Percentiles rank a stretch among this genome's conserved stretches.
Evolutionary conservation across 2,888 invertebrate genomes (phyloP).

Genomic region (Leptinotarsa juncta): DNA sequence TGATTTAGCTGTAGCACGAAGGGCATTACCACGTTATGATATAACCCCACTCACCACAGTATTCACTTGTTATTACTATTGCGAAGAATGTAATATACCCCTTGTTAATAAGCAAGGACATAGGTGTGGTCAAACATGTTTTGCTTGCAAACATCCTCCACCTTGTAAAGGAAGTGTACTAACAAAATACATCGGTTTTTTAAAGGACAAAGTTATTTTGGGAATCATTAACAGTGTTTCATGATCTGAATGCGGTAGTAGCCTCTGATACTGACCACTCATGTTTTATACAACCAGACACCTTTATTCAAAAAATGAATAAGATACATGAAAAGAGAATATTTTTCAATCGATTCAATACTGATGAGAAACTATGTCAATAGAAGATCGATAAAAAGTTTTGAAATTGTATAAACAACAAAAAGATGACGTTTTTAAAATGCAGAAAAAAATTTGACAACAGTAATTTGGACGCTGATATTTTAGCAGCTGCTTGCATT

Average conservation of each 20-base stretch:
- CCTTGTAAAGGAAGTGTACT: background rate
- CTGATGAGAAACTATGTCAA: slow-evolving; percentile 23
- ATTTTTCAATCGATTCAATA: slow-evolving; percentile 47
- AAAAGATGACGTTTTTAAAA: too few species aligned
- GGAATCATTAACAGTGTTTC: slow-evolving; percentile 9
- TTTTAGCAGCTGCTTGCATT: slow-evolving; percentile 25
- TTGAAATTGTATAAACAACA: slow-evolving; percentile 32
- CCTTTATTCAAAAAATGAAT: background rate
- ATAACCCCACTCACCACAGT: slow-evolving; percentile 32
- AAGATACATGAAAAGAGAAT: slow-evolving; percentile 38
- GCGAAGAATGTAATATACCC: slow-evolving; percentile 34
- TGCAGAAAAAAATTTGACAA: too few species aligned
- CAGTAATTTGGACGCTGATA: slow-evolving; percentile 45
- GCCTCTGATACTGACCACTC: background rate
- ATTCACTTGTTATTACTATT: slow-evolving; percentile 37
- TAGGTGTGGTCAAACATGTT: slow-evolving; percentile 23
- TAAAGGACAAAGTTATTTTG: background rate
- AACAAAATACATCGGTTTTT: slow-evolving; percentile 9
- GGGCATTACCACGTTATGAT: slow-evolving; percentile 35
- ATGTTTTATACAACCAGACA: background rate
- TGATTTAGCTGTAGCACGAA: slow-evolving; percentile 34
- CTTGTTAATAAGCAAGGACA: slow-evolving; percentile 29
- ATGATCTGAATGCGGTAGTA: background rate
- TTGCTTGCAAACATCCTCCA: too few species aligned
- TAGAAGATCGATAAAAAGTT: slow-evolving; percentile 26